Evolutionary conservation across 23 tunicate species (phyloP), one percentile per base, ranked within the genome.

Genomic region (Styela plicata): DNA sequence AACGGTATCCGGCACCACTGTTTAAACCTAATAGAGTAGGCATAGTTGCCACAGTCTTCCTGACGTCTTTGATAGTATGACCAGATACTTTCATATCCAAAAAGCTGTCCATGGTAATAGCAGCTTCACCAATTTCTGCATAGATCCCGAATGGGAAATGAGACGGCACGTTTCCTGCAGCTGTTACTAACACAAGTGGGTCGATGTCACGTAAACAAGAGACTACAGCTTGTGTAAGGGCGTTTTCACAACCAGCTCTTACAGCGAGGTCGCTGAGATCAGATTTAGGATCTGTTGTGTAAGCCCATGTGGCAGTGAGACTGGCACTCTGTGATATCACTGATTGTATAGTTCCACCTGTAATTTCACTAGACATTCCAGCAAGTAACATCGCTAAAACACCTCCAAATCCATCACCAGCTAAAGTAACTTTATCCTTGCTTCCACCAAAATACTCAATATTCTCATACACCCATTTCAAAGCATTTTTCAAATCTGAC

Each of bases 101-200:
- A 53, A 76, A 21, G 26, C 33, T 57, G 1, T 44, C 64, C 0
- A 7, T 10, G 27, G 30, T 10, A 36, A 65, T 24, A 21, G 30
- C 23, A 17, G 17, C n/a, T 18, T 5, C 33, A 0, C 44, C 66
- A 0, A 7, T 52, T 17, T 53, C 37, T 1, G 37, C 31, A 44
- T 76, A 76, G 13, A 76, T 44, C 18, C 81, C 81, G n/a, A 76
- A 76, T 36, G 81, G 81, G 31, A 76, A 76, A 7, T 52, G 2
- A 13, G 31, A 21, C 64, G n/a, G 24, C 18, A 44, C 64, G 66
- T 76, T 76, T 21, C 81, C 33, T 33, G 81, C 81, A 20, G 53
- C 63, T 33, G 64, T 53, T 36, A 53, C 18, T 21, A 76, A 44
- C 25, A 21, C 31, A 24, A 76, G 31, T 36, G 64, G 33, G 1